Evolutionary conservation across 2,797 vertebrate species (phyloP), one percentile per base, ranked within the genome.

Genomic region (Scolopax bukidnonensis): DNA sequence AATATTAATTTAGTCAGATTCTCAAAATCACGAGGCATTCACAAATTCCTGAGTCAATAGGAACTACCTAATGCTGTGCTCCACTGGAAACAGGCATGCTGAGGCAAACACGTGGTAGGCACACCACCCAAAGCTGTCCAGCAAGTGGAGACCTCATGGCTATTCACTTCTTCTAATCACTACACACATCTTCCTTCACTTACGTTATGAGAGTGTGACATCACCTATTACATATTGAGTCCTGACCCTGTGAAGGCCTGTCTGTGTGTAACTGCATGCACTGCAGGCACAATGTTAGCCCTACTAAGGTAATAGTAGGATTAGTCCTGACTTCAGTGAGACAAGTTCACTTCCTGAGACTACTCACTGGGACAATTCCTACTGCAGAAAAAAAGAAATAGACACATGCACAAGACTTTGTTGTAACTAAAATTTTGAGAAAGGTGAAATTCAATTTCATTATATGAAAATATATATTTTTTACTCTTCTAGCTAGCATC

Each of bases 151-250:
- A 51, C 70, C 45, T 50, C 21, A 11, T 59, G 40, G 54, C 48
- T 69, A 25, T 28, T 79, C 38, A 16, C 10, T 18, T 23, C 61
- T 30, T 74, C 68, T 61, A 32, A 36, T 10, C 48, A 12, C 32
- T 36, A 23, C 24, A 24, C 0, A 3, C 68, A 65, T 12, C 28
- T 54, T 59, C 54, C 45, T 68, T 24, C n/a, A 15, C 57, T 67
- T 16, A 0, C 12, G 54, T 41, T 32, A 51, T 1, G 1, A 79
- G 27, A 63, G 13, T 0, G 0, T 36, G 48, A 16, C 16, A 28
- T 9, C 64, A 21, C 11, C 19, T 53, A 7, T 28, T 57, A 30
- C 1, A 0, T 2, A 32, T 0, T 59, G 48, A 84, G 53, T 75
- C 36, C 51, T 16, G 40, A 56, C 56, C 75, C 53, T 23, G 12